Evolutionary conservation across 2,113 vertebrate genomes (phyloP), one percentile per base, ranked within the genome.

Genomic region (Smithornis capensis): DNA sequence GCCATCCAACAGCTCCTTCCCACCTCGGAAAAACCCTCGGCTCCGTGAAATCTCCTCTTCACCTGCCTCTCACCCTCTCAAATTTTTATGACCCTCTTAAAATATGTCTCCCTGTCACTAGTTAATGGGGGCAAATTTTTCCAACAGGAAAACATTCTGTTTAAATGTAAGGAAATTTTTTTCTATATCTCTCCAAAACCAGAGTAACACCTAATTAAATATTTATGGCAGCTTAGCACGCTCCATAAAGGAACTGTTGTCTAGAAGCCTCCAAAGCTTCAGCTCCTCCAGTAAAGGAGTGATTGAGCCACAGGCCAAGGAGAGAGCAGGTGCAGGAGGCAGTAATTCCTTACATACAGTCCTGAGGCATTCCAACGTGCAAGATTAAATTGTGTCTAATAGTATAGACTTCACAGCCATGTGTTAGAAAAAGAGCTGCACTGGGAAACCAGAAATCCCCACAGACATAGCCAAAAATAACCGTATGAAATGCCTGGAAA

Each of bases 401-500:
- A 14, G 92, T 93, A 21, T 45, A 65, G 92, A 68, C 82, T 95
- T 91, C 86, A 81, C 83, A 91, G 89, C 62, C 77, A 8, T 24
- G 27, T 49, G 68, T 68, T 94, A 49, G n/a, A 94, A 91, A 97
- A 96, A 95, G 87, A 95, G 42, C 76, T 83, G 73, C 27, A 16
- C 79, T 94, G 89, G 73, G 90, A 94, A 74, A 90, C 42, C 67
- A 81, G 73, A 96, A 94, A 94, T 84, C 90, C 88, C 93, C 85
- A 57, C 78, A 87, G 89, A 40, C 69, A 19, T 24, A n/a, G 90
- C 92, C 96, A 96, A 96, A 95, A 97, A 96, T 95, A 97, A 94
- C 76, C 47, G 15, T 49, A 49, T 35, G 73, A 82, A 91, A 87
- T 35, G 57, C 57, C 87, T 95, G 95, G 81, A 94, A 96, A 78